Percentiles rank a stretch among this genome's conserved stretches.
Conservation (phyloP, 92 coral and sea anemone species). For the Paramuricea clavata region DNA sequence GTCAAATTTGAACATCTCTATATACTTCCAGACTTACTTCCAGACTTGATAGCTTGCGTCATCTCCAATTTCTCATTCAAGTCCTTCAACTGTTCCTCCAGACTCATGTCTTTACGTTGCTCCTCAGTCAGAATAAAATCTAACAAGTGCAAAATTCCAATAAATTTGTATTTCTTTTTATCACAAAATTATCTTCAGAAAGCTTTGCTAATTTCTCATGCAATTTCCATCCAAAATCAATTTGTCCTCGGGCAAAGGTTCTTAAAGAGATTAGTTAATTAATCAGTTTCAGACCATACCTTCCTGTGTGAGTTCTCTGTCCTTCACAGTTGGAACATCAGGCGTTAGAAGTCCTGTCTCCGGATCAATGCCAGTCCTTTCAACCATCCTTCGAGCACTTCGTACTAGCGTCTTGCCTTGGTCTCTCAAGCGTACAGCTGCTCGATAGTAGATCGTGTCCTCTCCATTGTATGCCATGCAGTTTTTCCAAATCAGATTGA, state of each 20-base stretch:
- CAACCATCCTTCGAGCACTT: slow-evolving; percentile 90
- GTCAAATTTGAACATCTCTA: too few relatives aligned
- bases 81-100: slow-evolving; percentile 94
- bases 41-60: slow-evolving; percentile 99
- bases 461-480: slow-evolving; percentile 91
- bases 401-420: slow-evolving; percentile 96
- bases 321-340: slow-evolving; percentile 86
- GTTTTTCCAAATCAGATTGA: slow-evolving; percentile 80
- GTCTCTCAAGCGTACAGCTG: slow-evolving; percentile 89
- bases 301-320: slow-evolving; percentile 96
- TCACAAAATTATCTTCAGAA: too few relatives aligned
- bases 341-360: slow-evolving; percentile 93
- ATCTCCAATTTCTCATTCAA: slow-evolving; percentile 92
- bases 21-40: slow-evolving; percentile 80
- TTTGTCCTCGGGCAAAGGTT: too few relatives aligned
- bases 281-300: slow-evolving; percentile 59
- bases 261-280: too few relatives aligned
- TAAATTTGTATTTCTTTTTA: too few relatives aligned
- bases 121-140: slow-evolving; percentile 94
- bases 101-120: slow-evolving; percentile 92
- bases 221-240: too few relatives aligned
- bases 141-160: too few relatives aligned
- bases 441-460: slow-evolving; percentile 96
- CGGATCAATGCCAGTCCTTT: slow-evolving; percentile 96
- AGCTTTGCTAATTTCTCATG: too few relatives aligned